A percentile compares a stretch with the other conserved stretches of the same genome.
phyloP scores from a whole-genome alignment of 2,797 vertebrate species.

The Mustela erminea region DNA sequence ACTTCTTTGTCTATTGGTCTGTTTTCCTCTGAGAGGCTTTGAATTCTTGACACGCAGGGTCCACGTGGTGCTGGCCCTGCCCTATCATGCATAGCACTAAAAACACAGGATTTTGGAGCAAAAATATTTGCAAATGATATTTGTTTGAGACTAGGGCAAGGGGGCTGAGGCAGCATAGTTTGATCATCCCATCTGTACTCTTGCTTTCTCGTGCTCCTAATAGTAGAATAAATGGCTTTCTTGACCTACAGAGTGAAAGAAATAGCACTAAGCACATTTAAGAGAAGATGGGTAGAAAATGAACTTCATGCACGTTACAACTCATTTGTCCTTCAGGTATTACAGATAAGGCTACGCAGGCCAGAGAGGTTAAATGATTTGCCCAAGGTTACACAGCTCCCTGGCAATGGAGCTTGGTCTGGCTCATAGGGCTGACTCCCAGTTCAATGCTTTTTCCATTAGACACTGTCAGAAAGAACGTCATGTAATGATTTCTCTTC shows the following conservation, averaged over 20 bases:
- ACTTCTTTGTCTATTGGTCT: not conserved
- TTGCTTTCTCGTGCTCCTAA: constrained; percentile 33
- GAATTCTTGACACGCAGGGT: not conserved
- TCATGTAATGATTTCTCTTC: constrained; percentile 53
- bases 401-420: not conserved
- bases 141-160: constrained; percentile 17
- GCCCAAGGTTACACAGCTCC: not conserved
- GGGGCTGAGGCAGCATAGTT: not conserved
- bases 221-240: constrained; percentile 20
- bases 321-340: not conserved
- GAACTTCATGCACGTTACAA: not conserved
- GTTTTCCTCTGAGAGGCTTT: not conserved
- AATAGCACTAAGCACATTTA: constrained; percentile 44
- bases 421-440: not conserved
- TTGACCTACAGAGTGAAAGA: constrained; percentile 2
- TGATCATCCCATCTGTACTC: not conserved
- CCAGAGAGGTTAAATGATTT: constrained; percentile 62
- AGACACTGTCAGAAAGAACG: constrained; percentile 35
- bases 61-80: not conserved
- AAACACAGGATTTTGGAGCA: not conserved
- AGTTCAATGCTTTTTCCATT: not conserved
- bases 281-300: constrained; percentile 33
- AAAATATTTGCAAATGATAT: not conserved
- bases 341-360: not conserved
- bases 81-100: not conserved